Conservation (phyloP, 2,113 vertebrate species). For the Dipodomys merriami region DNA sequence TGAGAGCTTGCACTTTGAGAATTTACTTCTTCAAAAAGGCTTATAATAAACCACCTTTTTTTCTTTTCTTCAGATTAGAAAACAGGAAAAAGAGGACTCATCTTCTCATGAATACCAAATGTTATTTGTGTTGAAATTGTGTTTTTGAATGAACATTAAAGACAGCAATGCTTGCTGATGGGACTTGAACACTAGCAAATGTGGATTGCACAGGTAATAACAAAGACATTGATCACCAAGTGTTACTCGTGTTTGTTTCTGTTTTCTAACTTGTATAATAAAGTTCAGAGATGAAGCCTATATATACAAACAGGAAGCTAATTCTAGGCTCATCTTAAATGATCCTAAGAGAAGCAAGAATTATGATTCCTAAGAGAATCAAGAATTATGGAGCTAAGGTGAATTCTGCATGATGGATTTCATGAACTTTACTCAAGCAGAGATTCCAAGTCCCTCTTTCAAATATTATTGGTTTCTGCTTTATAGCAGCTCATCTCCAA, state of each 20-base stretch:
- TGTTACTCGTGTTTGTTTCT: not conserved
- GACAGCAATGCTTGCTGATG: not conserved
- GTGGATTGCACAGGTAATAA: not conserved
- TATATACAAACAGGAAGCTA: not conserved
- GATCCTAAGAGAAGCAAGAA: not conserved
- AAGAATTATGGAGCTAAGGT: not conserved
- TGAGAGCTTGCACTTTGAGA: not conserved
- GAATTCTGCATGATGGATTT: not conserved
- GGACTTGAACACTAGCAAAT: not conserved
- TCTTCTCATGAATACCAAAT: not conserved
- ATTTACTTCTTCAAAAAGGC: constrained; percentile 50
- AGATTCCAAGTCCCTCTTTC: not conserved
- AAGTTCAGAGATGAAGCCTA: not conserved
- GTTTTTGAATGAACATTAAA: not conserved
- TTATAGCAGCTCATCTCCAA: not conserved
- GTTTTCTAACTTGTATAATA: not conserved
- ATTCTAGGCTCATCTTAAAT: not conserved
- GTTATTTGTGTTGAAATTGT: not conserved
- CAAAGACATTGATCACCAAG: not conserved
- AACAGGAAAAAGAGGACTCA: not conserved
- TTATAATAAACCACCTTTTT: constrained; percentile 61
- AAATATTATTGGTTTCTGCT: not conserved
- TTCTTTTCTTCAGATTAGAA: constrained; percentile 34
- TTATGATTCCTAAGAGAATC: not conserved
- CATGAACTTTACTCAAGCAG: not conserved